Evolutionary conservation across 2,797 vertebrate genomes (phyloP).

Genomic region (Chiloscyllium punctatum): DNA sequence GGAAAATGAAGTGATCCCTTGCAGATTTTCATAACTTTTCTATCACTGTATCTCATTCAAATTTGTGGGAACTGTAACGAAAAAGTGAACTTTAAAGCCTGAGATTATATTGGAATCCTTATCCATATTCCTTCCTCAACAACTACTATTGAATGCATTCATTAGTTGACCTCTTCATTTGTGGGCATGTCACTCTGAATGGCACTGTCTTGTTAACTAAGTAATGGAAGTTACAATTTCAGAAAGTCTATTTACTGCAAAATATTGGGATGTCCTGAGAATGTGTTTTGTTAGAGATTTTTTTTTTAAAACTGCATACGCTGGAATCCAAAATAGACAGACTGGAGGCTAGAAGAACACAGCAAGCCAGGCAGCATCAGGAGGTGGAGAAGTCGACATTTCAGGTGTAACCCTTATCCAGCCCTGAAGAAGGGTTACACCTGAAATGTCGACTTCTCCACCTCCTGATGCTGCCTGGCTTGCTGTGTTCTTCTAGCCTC

Average conservation of each 20-base stretch:
- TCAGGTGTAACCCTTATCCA: too few relatives aligned
- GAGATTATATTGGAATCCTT: background rate
- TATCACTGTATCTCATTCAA: background rate
- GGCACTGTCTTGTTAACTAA: background rate
- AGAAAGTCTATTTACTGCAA: background rate
- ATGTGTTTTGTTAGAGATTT: background rate
- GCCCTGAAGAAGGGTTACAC: too few relatives aligned
- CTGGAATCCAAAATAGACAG: too few relatives aligned
- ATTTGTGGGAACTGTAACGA: background rate
- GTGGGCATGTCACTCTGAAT: background rate
- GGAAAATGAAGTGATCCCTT: background rate
- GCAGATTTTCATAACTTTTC: background rate
- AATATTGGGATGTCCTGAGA: background rate
- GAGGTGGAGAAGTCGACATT: too few relatives aligned
- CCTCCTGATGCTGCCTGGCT: too few relatives aligned
- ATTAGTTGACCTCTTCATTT: background rate
- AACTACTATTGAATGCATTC: background rate
- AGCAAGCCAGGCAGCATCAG: too few relatives aligned
- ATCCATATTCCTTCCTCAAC: background rate
- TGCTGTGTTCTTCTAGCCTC: too few relatives aligned
- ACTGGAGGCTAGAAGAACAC: too few relatives aligned
- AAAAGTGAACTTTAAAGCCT: background rate
- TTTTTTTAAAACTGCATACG: too few relatives aligned
- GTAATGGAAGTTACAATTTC: background rate
- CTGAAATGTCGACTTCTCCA: too few relatives aligned